Evolutionary conservation across 1,140 invertebrate species (phyloP), one percentile per base, ranked within the genome.

Genomic region (Eupeodes corollae): DNA sequence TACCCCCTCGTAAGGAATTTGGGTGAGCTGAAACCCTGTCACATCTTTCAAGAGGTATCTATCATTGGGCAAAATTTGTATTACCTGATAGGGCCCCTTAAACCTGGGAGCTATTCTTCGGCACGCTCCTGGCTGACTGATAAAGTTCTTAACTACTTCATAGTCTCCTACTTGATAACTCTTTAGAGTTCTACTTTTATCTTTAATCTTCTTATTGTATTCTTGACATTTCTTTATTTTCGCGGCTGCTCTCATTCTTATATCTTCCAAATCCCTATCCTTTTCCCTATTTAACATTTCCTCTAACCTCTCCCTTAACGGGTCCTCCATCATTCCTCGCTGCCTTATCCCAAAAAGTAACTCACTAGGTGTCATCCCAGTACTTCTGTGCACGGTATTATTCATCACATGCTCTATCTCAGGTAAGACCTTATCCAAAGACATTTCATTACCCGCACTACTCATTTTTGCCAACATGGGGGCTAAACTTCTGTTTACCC

Each of bases 381-480:
- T 61, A 12, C 45, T 51, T 19, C 52, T 49, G 42, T 55, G 40
- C 31, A 52, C 12, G 3, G 57, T 51, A 47, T 61, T 60, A 47
- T 64, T 61, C 2, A 63, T 30, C 0, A 52, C 47, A 46, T 51
- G 51, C 46, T 65, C 56, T 9, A 57, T 53, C 1, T 56, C n/a
- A 14, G 42, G 31, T 14, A 59, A 33, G 3, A 50, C 14, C 19
- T 41, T 47, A 39, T 55, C 52, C 57, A 55, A 62, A 30, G 56
- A 32, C 9, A 15, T 13, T n/a, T 21, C 21, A 16, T 42, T 52
- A 6, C 34, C 38, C 12, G n/a, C 5, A 6, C 52, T 46, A n/a
- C 21, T 14, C 10, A 52, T 26, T 47, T 54, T 55, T 14, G 47
- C 38, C 21, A 53, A 39, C 53, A 56, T 58, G 3, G 53, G 50